Percentiles rank a stretch among this genome's conserved stretches.
Evolutionary conservation across 2,113 vertebrate species (phyloP).

Genomic region (Xyrauchen texanus): DNA sequence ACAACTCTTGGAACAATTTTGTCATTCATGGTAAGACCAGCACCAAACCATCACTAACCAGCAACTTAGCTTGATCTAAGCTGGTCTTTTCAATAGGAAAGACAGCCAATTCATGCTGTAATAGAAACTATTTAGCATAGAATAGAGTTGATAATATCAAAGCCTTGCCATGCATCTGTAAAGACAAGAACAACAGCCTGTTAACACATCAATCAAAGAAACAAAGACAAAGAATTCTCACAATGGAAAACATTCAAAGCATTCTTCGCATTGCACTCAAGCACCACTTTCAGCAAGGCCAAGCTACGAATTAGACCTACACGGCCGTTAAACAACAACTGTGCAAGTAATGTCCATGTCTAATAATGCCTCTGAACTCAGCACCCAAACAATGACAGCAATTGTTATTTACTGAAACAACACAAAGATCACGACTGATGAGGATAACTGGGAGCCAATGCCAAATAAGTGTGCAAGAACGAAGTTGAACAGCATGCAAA

Average conservation of each 20-base stretch:
- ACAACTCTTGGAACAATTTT: too few species aligned
- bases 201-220: slow-evolving; percentile 4
- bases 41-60: too few species aligned
- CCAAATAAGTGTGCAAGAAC: slow-evolving; percentile 25
- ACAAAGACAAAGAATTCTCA: slow-evolving; percentile 30
- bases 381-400: slow-evolving; percentile 14
- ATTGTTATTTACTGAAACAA: slow-evolving; percentile 39
- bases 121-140: slow-evolving; percentile 16
- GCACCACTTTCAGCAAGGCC: slow-evolving; percentile 40
- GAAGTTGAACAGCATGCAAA: slow-evolving; percentile 20
- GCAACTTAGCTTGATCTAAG: neutral
- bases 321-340: slow-evolving; percentile 49
- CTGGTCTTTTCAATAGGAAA: neutral
- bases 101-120: slow-evolving; percentile 8
- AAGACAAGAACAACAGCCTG: slow-evolving; percentile 13
- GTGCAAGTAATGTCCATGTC: slow-evolving; percentile 46
- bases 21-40: too few species aligned
- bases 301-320: slow-evolving; percentile 46
- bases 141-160: slow-evolving; percentile 5
- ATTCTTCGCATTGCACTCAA: slow-evolving; percentile 28
- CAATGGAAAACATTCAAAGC: slow-evolving; percentile 31
- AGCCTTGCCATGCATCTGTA: neutral
- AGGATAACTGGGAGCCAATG: slow-evolving; percentile 6
- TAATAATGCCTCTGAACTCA: slow-evolving; percentile 45
- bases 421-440: slow-evolving; percentile 33